A percentile compares a stretch with the other conserved stretches of the same genome.
Conservation (phyloP, 1,140 invertebrate genomes). For the Procambarus virginalis region DNA sequence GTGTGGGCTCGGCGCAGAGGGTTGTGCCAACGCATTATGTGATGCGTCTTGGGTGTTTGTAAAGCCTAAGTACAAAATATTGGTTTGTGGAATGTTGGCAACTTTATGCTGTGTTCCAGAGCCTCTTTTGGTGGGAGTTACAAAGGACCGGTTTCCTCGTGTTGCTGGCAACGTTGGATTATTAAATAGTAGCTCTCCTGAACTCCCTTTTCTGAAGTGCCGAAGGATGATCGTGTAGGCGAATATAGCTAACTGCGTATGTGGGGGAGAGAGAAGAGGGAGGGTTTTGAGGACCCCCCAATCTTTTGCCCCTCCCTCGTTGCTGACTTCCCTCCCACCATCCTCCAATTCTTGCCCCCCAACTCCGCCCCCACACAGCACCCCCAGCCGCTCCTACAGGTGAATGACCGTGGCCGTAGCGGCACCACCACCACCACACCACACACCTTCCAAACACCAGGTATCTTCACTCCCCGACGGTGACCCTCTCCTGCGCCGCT, state of each 20-base stretch:
- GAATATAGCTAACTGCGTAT: not conserved
- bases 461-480: not conserved
- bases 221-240: not conserved
- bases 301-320: too few relatives aligned
- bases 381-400: conserved; percentile 2
- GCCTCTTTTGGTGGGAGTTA: not conserved
- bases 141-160: not conserved
- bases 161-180: not conserved
- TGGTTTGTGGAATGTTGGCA: not conserved
- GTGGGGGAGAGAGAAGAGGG: not conserved
- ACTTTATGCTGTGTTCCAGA: not conserved
- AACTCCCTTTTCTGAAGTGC: not conserved
- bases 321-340: not conserved
- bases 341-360: not conserved
- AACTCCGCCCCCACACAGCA: not conserved
- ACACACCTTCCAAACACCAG: not conserved
- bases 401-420: conserved; percentile 11
- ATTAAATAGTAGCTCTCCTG: not conserved
- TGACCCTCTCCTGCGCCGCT: not conserved
- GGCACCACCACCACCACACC: not conserved
- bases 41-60: too few relatives aligned
- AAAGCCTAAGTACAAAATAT: too few relatives aligned
- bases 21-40: too few relatives aligned
- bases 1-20: not conserved
- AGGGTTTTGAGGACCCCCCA: not conserved